A percentile compares a stretch with the other conserved stretches of the same genome.
Conservation (phyloP, 2,888 invertebrate genomes). For the Drosophila infuscata region DNA sequence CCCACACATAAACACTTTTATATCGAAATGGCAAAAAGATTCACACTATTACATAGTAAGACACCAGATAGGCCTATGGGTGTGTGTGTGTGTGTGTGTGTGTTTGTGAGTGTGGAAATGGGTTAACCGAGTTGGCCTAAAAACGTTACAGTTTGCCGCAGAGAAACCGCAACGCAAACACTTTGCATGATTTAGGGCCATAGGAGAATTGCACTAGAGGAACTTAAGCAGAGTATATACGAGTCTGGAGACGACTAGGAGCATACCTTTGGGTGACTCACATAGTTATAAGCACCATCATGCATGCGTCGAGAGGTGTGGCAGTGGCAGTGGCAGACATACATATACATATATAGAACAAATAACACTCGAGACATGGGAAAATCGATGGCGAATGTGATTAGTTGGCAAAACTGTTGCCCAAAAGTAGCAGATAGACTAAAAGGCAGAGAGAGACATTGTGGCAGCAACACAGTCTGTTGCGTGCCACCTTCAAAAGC, state of each 20-base stretch:
- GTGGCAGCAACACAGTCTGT: constrained; percentile 21
- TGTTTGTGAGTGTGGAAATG: constrained; percentile 43
- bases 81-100: not conserved
- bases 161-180: constrained; percentile 58
- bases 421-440: constrained; percentile 5
- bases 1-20: constrained; percentile 47
- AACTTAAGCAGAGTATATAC: constrained; percentile 4
- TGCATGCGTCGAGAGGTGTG: constrained; percentile 41
- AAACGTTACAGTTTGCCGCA: constrained; percentile 71
- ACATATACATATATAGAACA: not conserved
- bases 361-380: constrained; percentile 15
- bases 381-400: constrained; percentile 58
- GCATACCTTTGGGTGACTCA: constrained; percentile 43
- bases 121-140: constrained; percentile 73
- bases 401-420: constrained; percentile 43
- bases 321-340: not conserved
- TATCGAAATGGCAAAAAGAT: constrained; percentile 41
- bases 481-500: constrained; percentile 41
- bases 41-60: constrained; percentile 51
- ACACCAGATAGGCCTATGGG: not conserved
- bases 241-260: constrained; percentile 5
- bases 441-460: not conserved
- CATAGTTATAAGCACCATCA: constrained; percentile 39
- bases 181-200: constrained; percentile 72
- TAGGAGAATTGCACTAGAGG: constrained; percentile 52